These are phyloP conservation scores for Cephalophus harveyi DNA, from an alignment of 2,113 vertebrate species.

Conservation along the genomic window DNA sequence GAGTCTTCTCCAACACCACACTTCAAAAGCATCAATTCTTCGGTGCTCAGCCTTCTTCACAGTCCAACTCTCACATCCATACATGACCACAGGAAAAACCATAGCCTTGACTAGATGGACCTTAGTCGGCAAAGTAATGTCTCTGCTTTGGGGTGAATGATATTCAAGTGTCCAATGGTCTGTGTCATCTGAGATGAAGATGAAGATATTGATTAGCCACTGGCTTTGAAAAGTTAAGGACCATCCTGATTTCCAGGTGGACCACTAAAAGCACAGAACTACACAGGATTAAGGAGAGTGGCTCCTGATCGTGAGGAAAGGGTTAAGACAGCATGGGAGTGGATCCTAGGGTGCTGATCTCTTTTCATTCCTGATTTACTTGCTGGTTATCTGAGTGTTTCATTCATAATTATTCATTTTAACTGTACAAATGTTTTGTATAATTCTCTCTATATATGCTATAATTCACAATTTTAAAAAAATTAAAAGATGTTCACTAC, in stretches of 20 bases:
- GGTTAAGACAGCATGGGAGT: too few species aligned
- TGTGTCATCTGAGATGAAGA: neutral
- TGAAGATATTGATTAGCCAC: neutral
- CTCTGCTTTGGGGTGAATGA: neutral
- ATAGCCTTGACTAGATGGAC: too few species aligned
- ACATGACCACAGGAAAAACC: too few species aligned
- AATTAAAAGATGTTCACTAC: neutral
- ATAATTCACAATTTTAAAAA: neutral
- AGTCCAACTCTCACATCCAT: too few species aligned
- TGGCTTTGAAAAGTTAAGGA: neutral
- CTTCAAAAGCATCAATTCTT: too few species aligned
- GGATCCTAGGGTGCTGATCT: neutral
- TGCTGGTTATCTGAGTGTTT: neutral
- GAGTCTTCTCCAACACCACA: too few species aligned
- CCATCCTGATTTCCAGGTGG: neutral
- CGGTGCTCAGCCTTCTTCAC: too few species aligned
- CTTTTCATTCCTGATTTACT: neutral
- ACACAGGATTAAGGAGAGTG: neutral
- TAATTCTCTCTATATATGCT: neutral
- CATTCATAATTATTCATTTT: neutral
- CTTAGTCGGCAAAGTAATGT: too few species aligned
- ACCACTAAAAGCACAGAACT: neutral
- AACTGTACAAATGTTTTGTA: neutral
- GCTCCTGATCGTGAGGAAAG: too few species aligned
- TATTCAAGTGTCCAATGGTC: rapidly evolving